Evolutionary conservation across 2,113 vertebrate species (phyloP), one percentile per base, ranked within the genome.

Genomic region (Pseudorectes ferrugineus): DNA sequence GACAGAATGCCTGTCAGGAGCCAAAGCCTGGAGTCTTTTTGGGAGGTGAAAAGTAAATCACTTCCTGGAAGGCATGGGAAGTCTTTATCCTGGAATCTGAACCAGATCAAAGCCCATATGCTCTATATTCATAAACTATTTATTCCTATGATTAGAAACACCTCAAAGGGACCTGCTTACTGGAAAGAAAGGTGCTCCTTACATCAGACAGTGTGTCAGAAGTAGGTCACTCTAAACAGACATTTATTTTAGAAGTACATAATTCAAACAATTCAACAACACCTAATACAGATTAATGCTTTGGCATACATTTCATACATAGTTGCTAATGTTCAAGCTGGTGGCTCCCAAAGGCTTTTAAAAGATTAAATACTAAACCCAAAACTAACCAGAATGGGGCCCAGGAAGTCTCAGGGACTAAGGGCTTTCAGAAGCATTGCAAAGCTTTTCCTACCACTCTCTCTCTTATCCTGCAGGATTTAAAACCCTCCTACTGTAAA

Each of bases 201-300:
- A 51, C 0, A 0, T 61, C 33, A 73, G 11, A 59, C 2, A 51
- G n/a, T 1, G 6, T 49, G 14, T n/a, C 51, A 88, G n/a, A 87
- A 80, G 10, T 48, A 80, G 62, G 35, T 87, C 21, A 1, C 26
- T 55, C 26, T 68, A 65, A 87, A 65, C 3, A 23, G 14, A 59
- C 10, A 4, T 49, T 73, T 80, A 63, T 63, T 88, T 91, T 38
- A 81, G 29, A 65, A 78, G 33, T 31, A 48, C 10, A 21, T 57
- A 36, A 75, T 45, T 78, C 15, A 48, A 83, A 49, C n/a, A 59
- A 42, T 66, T 74, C n/a, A 43, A 65, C 15, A 29, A 6, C 15
- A 55, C 14, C 33, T 55, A 45, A 57, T 4, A 33, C 15, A 81
- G 38, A 68, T 63, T 33, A 81, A 14, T 24, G 43, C 16, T 81